Percentiles rank a stretch among this genome's conserved stretches.
phyloP scores from a whole-genome alignment of 2,797 vertebrate species.

The Thamnophis elegans region DNA sequence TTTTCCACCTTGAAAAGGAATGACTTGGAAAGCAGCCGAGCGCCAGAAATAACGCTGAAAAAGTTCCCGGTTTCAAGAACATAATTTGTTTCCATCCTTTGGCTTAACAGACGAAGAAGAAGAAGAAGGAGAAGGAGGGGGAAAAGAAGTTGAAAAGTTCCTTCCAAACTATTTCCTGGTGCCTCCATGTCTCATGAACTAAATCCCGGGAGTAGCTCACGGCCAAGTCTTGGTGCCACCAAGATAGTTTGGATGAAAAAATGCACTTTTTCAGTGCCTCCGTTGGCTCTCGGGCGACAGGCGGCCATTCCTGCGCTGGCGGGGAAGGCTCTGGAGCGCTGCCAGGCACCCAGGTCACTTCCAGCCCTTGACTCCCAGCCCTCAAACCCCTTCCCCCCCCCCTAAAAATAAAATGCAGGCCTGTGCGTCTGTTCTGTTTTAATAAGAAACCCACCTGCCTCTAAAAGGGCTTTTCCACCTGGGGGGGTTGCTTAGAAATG shows the following conservation, averaged over 20 bases:
- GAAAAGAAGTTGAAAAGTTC: slow-evolving; percentile 7
- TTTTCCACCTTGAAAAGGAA: slow-evolving; percentile 28
- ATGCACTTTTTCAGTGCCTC: slow-evolving; percentile 25
- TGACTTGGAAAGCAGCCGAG: not conserved
- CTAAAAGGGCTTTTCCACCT: slow-evolving; percentile 34
- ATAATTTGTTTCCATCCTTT: slow-evolving; percentile 49
- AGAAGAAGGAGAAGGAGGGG: not conserved
- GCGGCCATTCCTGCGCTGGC: slow-evolving; percentile 14
- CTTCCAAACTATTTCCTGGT: slow-evolving; percentile 48
- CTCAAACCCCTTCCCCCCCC: not conserved
- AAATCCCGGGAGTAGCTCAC: slow-evolving; percentile 47
- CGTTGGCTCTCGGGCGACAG: slow-evolving; percentile 21
- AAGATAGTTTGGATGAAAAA: slow-evolving; percentile 49
- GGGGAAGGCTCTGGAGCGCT: not conserved
- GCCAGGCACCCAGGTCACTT: slow-evolving; percentile 54
- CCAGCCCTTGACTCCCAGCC: slow-evolving; percentile 54
- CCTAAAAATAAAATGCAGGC: not conserved
- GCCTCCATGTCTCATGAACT: slow-evolving; percentile 62
- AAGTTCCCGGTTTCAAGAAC: slow-evolving; percentile 55
- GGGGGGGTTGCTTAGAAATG: slow-evolving; percentile 50
- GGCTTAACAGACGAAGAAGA: slow-evolving; percentile 48
- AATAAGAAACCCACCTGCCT: slow-evolving; percentile 14
- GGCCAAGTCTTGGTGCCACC: slow-evolving; percentile 60
- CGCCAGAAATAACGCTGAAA: slow-evolving; percentile 59
- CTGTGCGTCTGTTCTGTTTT: slow-evolving; percentile 7